Base-by-base conservation (phyloP, 2,888 invertebrate species). In the Anodontia alba region DNA sequence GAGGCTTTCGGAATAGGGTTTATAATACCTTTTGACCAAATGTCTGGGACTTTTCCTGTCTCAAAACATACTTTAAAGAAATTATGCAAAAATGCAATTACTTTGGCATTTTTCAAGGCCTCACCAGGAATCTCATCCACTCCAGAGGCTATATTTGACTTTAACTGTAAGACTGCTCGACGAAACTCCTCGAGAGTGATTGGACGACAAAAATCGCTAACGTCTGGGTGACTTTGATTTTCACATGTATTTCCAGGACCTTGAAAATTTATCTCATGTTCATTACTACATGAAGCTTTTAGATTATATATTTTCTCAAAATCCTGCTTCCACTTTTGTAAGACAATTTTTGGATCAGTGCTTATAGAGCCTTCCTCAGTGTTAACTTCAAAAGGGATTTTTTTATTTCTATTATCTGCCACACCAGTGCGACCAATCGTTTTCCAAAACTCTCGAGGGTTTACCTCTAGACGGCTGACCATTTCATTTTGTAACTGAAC, bases 11-110 rank as follows among this genome's bases (percentile, higher is more conserved):
- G 72, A 42, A 76, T 75, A 26, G 49, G 76, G 57, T 38, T 72
- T 75, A 72, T 76, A 26, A 67, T 68, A 33, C 33, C 75, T 42
- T 51, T 62, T 20, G 33, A 74, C 74, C 75, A 80, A 7, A 66
- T 43, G 54, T 42, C 31, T 20, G 75, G 75, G 17, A 80, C 46
- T 43, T 49, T 73, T 38, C 78, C 73, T 33, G 31, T 33, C 26
- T 43, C 42, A 69, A 74, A 78, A 78, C 74, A 78, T 42, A 57
- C 33, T 20, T 78, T 70, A 74, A 69, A 74, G 33, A 78, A 62
- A 33, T 69, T 69, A 57, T 54, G 49, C 43, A 78, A 62, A 33
- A 74, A 38, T 31, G 42, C 10, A 5, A 67, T 23, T 8, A 67
- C 42, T 12, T n/a, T 38, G 36, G n/a, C 23, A 36, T 67, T 67